phyloP scores from a whole-genome alignment of 2,113 vertebrate genomes.

The Catharus fuscescens region DNA sequence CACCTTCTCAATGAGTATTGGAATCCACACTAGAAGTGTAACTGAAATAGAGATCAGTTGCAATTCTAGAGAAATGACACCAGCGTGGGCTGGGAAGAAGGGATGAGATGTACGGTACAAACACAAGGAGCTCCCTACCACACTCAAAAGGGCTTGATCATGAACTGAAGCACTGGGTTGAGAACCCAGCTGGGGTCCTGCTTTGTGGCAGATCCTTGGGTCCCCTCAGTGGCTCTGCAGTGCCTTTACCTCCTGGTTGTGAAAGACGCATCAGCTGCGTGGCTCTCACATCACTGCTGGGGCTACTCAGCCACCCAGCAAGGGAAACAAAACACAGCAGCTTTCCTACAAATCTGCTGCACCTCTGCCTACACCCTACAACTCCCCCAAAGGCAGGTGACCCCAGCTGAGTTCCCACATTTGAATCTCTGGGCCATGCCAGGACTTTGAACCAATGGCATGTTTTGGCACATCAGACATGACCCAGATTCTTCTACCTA shows the following conservation, averaged over 20 bases:
- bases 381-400: background rate
- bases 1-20: background rate
- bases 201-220: background rate
- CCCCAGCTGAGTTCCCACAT: accelerated
- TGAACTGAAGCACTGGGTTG: background rate
- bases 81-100: background rate
- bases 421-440: accelerated
- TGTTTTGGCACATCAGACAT: accelerated
- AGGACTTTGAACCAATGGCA: accelerated
- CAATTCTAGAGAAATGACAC: background rate
- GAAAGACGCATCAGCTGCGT: accelerated
- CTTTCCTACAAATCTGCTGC: background rate
- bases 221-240: background rate
- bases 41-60: background rate
- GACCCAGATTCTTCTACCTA: background rate
- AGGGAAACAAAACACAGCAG: background rate
- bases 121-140: background rate
- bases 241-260: background rate
- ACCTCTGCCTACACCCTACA: background rate
- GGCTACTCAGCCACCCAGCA: background rate
- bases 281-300: background rate
- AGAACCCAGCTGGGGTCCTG: background rate
- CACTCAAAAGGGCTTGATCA: background rate
- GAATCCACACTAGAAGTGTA: background rate
- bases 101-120: background rate